Conservation (phyloP, 2,113 vertebrate species). For the Tichodroma muraria region DNA sequence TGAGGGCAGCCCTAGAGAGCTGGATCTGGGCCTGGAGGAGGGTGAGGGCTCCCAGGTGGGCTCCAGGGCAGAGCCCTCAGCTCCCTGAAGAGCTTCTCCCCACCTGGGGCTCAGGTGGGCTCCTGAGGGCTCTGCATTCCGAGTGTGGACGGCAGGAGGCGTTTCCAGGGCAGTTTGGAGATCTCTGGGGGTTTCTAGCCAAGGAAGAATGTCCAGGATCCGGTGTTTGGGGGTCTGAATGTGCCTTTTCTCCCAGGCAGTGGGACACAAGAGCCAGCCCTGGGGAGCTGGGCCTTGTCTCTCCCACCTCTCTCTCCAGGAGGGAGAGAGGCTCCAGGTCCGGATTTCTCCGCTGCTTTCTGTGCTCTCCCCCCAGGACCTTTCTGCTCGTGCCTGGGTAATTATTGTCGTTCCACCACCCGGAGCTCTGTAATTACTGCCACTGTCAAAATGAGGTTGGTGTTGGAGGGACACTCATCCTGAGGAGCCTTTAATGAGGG, state of each 20-base stretch:
- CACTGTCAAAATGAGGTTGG: neutral
- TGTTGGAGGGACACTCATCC: neutral
- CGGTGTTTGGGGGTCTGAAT: accelerated
- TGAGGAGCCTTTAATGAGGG: conserved; percentile 22
- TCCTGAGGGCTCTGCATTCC: accelerated
- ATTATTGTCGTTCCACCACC: neutral
- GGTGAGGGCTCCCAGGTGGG: neutral
- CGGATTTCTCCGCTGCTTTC: neutral
- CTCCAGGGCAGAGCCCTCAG: neutral
- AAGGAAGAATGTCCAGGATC: neutral
- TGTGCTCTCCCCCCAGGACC: neutral
- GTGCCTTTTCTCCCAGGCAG: neutral
- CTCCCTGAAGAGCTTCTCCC: neutral
- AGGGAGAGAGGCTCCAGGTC: neutral
- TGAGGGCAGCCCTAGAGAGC: neutral
- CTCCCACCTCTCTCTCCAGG: too few species aligned
- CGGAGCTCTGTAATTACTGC: neutral
- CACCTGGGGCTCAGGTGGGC: neutral
- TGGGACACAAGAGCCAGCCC: neutral
- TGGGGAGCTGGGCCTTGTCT: neutral
- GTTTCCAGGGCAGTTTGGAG: neutral
- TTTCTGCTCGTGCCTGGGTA: neutral
- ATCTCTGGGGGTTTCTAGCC: neutral
- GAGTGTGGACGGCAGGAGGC: neutral
- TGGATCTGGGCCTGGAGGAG: accelerated